phyloP scores from a whole-genome alignment of 2,797 vertebrate genomes.

The Betta splendens region DNA sequence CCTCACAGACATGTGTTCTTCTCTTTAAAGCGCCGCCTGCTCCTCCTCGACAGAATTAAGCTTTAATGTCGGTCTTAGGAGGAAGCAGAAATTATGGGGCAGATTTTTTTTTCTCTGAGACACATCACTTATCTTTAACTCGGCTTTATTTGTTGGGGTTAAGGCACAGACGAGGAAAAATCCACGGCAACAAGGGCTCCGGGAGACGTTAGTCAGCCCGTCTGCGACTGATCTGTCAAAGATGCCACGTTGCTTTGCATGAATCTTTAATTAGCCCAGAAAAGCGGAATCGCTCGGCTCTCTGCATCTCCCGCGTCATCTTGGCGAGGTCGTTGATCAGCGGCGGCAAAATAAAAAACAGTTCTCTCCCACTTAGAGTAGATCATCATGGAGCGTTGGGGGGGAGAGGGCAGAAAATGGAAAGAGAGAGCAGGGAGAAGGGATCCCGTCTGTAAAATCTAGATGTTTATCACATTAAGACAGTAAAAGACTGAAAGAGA shows the following conservation, averaged over 20 bases:
- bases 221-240: constrained; percentile 66
- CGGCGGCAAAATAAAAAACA: constrained; percentile 45
- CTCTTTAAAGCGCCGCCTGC: constrained; percentile 66
- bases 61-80: constrained; percentile 71
- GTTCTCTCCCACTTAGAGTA: constrained; percentile 25
- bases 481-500: constrained; percentile 44
- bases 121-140: constrained; percentile 73
- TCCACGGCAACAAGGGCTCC: constrained; percentile 41
- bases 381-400: constrained; percentile 12
- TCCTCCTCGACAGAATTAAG: constrained; percentile 71
- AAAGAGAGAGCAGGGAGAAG: constrained; percentile 4
- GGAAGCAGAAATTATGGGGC: constrained; percentile 78
- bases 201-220: constrained; percentile 48
- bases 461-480: constrained; percentile 50
- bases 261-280: constrained; percentile 70
- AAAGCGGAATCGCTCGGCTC: constrained; percentile 28
- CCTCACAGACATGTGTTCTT: constrained; percentile 71
- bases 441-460: constrained; percentile 39
- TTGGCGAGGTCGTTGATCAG: constrained; percentile 37
- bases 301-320: constrained; percentile 42
- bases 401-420: constrained; percentile 7
- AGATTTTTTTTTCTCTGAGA: constrained; percentile 67
- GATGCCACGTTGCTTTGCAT: constrained; percentile 62
- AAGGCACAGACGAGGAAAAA: constrained; percentile 32
- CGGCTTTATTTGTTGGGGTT: constrained; percentile 57